Conservation (phyloP, 2,113 vertebrate species). For the Cephalophus harveyi region DNA sequence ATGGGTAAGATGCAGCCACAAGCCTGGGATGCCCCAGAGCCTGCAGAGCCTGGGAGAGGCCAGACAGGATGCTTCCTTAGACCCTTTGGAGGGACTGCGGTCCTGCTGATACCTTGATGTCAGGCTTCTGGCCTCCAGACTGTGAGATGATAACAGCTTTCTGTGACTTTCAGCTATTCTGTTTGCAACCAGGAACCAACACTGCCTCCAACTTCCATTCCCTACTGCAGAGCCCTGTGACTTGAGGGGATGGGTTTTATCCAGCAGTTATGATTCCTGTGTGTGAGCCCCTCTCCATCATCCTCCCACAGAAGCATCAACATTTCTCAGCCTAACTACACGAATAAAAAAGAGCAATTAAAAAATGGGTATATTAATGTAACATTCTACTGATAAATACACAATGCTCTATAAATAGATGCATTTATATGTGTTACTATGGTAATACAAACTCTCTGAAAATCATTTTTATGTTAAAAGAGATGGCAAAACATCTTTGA, state of each 20-base stretch:
- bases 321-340: neutral
- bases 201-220: rapidly evolving
- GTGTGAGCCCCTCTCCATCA: rapidly evolving
- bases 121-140: neutral
- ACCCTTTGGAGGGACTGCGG: rapidly evolving
- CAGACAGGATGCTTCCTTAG: rapidly evolving
- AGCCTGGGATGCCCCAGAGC: neutral
- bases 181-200: rapidly evolving
- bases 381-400: neutral
- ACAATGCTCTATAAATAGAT: neutral
- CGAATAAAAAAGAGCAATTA: neutral
- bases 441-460: neutral
- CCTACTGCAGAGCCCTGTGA: rapidly evolving
- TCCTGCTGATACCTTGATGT: neutral
- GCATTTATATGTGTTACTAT: neutral
- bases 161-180: neutral
- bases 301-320: rapidly evolving
- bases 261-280: rapidly evolving
- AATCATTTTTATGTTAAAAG: neutral
- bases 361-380: neutral
- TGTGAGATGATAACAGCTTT: rapidly evolving
- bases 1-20: rapidly evolving
- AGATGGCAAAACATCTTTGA: neutral
- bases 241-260: rapidly evolving
- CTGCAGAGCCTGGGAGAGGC: rapidly evolving